Evolutionary conservation across 2,113 vertebrate species (phyloP).

Genomic region (Rhinogobius similis): DNA sequence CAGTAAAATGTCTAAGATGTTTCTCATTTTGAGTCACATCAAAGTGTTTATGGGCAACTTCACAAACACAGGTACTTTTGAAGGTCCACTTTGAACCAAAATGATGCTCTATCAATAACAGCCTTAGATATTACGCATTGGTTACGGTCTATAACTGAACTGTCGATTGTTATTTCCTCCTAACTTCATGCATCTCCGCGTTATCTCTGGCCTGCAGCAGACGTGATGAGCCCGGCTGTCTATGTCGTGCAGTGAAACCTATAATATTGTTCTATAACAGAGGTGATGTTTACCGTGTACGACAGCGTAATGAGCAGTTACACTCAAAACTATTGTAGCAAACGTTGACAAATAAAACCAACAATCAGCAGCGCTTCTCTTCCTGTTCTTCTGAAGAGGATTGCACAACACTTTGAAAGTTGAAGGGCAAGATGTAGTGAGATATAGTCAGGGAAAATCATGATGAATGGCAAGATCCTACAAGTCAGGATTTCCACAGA

Average conservation of each 20-base stretch:
- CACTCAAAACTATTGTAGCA: slow-evolving; percentile 5
- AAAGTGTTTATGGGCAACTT: neutral
- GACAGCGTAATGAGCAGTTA: slow-evolving; percentile 3
- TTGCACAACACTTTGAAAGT: neutral
- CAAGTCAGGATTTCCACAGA: neutral
- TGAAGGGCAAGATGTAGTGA: neutral
- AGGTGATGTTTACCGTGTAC: slow-evolving; percentile 3
- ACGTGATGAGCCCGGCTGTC: slow-evolving; percentile 6
- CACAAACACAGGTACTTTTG: neutral
- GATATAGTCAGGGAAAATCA: neutral
- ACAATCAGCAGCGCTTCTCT: neutral
- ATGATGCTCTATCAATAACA: neutral
- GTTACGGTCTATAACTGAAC: neutral
- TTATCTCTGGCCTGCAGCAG: neutral
- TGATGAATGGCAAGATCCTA: neutral
- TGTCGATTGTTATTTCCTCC: neutral
- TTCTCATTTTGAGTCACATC: slow-evolving; percentile 8
- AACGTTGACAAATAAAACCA: slow-evolving; percentile 11
- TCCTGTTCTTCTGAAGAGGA: neutral
- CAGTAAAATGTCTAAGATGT: neutral
- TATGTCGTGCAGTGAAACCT: slow-evolving; percentile 7
- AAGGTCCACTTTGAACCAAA: neutral
- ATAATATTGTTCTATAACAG: slow-evolving; percentile 2
- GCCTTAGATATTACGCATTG: neutral
- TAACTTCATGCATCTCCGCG: neutral